These are phyloP conservation scores for Wasmannia auropunctata DNA, from an alignment of 1,140 invertebrate species.

Conservation along the genomic window DNA sequence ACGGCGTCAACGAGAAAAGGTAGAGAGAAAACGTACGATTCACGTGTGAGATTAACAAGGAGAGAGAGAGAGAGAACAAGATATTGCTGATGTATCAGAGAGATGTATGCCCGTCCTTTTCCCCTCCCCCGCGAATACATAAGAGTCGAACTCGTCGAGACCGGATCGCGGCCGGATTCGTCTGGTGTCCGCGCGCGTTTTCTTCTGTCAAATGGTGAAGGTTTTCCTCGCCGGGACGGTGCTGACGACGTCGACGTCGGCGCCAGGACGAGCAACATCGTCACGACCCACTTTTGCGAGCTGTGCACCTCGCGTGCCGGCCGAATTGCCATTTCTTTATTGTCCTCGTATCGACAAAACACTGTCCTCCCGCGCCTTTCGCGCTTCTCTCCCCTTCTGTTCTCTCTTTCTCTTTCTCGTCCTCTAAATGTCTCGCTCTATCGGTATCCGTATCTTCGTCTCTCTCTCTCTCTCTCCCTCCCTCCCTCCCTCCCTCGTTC, in stretches of 20 bases:
- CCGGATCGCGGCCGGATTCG: background rate
- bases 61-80: background rate
- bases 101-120: background rate
- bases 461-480: background rate
- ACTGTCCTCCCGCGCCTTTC: constrained; percentile 75
- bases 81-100: background rate
- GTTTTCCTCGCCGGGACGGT: too few relatives aligned
- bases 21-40: background rate
- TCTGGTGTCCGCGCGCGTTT: background rate
- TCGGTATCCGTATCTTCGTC: background rate
- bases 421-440: background rate
- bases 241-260: background rate
- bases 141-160: background rate
- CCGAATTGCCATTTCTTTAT: constrained; percentile 75
- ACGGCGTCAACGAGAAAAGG: constrained; percentile 40
- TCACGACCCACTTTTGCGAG: background rate
- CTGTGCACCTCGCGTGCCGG: constrained; percentile 70
- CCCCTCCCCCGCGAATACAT: background rate
- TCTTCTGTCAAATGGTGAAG: background rate
- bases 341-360: constrained; percentile 83
- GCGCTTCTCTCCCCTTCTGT: background rate
- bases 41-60: background rate
- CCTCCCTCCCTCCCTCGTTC: background rate
- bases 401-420: background rate
- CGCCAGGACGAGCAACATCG: background rate